Evolutionary conservation across 2,888 invertebrate species (phyloP).

Genomic region (Rhaphigaster nebulosa): DNA sequence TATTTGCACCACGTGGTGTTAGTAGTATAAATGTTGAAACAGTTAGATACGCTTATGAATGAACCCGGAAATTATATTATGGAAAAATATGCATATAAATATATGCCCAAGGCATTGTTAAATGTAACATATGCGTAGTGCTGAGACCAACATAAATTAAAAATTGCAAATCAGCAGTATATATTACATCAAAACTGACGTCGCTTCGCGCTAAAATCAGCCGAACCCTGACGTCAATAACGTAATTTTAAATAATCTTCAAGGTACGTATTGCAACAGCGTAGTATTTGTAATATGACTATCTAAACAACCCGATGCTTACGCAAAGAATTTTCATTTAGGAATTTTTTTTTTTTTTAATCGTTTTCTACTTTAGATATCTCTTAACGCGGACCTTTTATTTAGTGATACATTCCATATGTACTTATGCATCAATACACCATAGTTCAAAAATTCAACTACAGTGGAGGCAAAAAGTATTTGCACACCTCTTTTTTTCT

Average conservation of each 20-base stretch:
- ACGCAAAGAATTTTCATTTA: too few relatives aligned
- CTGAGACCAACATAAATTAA: neutral
- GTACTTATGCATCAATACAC: too few relatives aligned
- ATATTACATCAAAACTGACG: neutral
- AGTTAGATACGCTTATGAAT: neutral
- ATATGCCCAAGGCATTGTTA: neutral
- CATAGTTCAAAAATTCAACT: too few relatives aligned
- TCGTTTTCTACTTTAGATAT: too few relatives aligned
- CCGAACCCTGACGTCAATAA: neutral
- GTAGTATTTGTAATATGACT: neutral
- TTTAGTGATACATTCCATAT: too few relatives aligned
- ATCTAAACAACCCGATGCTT: neutral
- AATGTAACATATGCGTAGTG: neutral
- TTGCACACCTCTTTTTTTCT: too few relatives aligned
- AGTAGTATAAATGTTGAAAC: neutral
- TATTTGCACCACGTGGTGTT: neutral
- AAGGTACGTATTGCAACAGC: neutral
- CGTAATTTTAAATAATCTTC: neutral
- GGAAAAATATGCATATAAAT: neutral
- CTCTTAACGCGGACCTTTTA: too few relatives aligned
- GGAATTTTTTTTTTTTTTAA: too few relatives aligned
- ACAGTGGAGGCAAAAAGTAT: too few relatives aligned
- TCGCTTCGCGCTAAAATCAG: neutral
- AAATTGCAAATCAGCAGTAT: neutral
- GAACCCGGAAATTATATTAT: neutral